Percentiles rank a stretch among this genome's conserved stretches.
Conservation (phyloP, 2,797 vertebrate genomes). For the Danio choprae region DNA sequence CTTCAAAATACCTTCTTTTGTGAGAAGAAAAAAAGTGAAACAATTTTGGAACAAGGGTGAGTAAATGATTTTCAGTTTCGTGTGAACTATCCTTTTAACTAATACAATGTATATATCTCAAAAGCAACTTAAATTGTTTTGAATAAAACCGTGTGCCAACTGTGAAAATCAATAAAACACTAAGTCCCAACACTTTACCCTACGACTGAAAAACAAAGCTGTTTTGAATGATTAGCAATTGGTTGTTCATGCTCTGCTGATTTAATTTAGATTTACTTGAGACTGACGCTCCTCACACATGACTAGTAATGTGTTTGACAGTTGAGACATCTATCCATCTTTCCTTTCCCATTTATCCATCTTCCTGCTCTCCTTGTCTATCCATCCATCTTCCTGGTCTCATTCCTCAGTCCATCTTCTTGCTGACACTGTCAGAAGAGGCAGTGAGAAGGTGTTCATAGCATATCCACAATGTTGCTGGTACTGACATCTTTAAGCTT, state of each 20-base stretch:
- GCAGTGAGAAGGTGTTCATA: slow-evolving; percentile 43
- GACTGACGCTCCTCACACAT: slow-evolving; percentile 33
- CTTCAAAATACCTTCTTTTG: not conserved
- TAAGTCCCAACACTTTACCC: not conserved
- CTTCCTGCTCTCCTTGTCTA: slow-evolving; percentile 31
- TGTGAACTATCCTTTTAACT: not conserved
- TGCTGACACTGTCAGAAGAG: slow-evolving; percentile 60
- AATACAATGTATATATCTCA: too few relatives aligned
- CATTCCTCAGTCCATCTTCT: slow-evolving; percentile 32
- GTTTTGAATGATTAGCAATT: slow-evolving; percentile 22
- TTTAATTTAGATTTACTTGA: slow-evolving; percentile 20
- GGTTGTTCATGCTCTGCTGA: slow-evolving; percentile 33
- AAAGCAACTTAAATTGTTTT: not conserved
- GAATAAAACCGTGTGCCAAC: not conserved
- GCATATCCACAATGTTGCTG: slow-evolving; percentile 30
- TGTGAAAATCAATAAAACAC: not conserved
- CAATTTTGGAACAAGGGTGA: not conserved
- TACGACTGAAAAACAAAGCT: not conserved
- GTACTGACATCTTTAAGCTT: slow-evolving; percentile 62
- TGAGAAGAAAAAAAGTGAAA: not conserved
- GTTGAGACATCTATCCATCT: slow-evolving; percentile 59
- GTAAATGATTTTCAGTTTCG: not conserved
- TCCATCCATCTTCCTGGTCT: slow-evolving; percentile 60
- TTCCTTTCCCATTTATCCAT: slow-evolving; percentile 52
- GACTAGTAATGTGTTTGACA: slow-evolving; percentile 38